Base-by-base conservation (phyloP, 2,888 invertebrate species). In the Philereme vetulata region DNA sequence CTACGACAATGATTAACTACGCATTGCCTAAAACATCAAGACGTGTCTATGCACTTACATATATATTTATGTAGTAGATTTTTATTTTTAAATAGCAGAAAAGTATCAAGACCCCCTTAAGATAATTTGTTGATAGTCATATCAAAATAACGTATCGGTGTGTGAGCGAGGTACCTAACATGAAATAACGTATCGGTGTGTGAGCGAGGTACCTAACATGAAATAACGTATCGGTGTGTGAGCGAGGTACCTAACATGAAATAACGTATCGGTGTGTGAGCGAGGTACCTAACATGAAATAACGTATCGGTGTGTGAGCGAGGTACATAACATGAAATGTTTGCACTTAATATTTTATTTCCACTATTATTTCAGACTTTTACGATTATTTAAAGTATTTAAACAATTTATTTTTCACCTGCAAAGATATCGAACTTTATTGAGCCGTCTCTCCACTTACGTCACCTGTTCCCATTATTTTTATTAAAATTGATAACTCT, bases 361-460 rank as follows among this genome's bases (percentile, higher is more conserved):
- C 45, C 50, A 56, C 43, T 56, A 32, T 32, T 38, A 49, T 47
- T 35, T 56, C 50, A 51, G 45, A 50, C 56, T 45, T 66, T 66
- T 55, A 66, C 52, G 59, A 60, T 52, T 51, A 51, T 56, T 32
- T 32, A 35, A 52, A 8, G n/a, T 57, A 45, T 45, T 62, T 55
- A 60, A 60, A 50, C 55, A 61, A 50, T 64, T 66, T 55, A 51
- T 56, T 52, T 56, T 62, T 64, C 63, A 66, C 57, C 64, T 64
- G 66, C 55, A 54, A 43, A 44, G 44, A 56, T 60, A 42, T 61
- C 42, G 6, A 54, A 61, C 40, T 61, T 59, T 64, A 66, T 64
- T 64, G 46, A 51, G 56, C 60, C 61, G 60, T 59, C 47, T 59
- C 51, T 51, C 60, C 65, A 48, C 60, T 47, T 55, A 50, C 11